phyloP scores from a whole-genome alignment of 2,888 invertebrate genomes.

The Hemicrepidius hirtus region DNA sequence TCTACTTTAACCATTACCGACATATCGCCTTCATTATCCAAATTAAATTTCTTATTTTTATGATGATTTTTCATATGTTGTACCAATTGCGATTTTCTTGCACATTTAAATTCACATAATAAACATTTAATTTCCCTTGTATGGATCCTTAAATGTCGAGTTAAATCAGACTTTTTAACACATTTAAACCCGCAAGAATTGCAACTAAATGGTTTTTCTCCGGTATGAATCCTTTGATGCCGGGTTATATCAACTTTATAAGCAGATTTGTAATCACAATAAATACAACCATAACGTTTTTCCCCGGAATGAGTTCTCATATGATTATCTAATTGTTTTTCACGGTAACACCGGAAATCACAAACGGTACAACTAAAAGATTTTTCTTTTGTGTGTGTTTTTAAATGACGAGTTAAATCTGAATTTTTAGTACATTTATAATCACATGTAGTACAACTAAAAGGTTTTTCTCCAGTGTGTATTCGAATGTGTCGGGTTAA shows the following conservation, averaged over 20 bases:
- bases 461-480: slow-evolving; percentile 11
- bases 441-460: neutral
- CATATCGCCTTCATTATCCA: too few relatives aligned
- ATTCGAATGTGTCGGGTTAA: slow-evolving; percentile 1
- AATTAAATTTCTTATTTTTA: too few relatives aligned
- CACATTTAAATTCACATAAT: too few relatives aligned
- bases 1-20: too few relatives aligned
- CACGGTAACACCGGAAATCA: neutral
- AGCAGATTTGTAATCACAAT: neutral
- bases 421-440: neutral
- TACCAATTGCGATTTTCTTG: too few relatives aligned
- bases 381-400: slow-evolving; percentile 2
- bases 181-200: too few relatives aligned
- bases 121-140: too few relatives aligned
- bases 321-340: slow-evolving; percentile 11
- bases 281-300: neutral
- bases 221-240: neutral
- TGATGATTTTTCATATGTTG: too few relatives aligned
- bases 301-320: neutral
- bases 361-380: neutral
- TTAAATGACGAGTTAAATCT: neutral
- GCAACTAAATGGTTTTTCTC: too few relatives aligned
- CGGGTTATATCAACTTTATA: neutral
- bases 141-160: too few relatives aligned
- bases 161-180: too few relatives aligned